Percentiles rank a stretch among this genome's conserved stretches.
Evolutionary conservation across 2,797 vertebrate genomes (phyloP).

Genomic region (Acipenser ruthenus): DNA sequence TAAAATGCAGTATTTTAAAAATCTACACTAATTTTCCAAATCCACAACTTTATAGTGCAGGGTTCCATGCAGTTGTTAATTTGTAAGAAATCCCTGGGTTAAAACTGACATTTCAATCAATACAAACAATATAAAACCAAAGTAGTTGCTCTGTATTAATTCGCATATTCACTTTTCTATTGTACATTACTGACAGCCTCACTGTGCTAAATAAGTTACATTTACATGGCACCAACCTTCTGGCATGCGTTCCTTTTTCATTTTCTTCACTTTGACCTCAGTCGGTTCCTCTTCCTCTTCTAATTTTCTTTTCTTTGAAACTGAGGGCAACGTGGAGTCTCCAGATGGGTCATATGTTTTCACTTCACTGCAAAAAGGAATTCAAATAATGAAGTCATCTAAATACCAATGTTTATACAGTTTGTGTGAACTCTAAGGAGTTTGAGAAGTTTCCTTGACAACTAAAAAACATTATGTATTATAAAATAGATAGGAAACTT

Average conservation of each 20-base stretch:
- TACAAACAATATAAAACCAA: background rate
- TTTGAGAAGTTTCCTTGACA: too few species aligned
- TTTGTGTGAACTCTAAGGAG: too few species aligned
- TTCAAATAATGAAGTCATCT: background rate
- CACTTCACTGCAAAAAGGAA: slow-evolving; percentile 64
- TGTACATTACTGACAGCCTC: background rate
- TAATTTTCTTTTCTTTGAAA: slow-evolving; percentile 85
- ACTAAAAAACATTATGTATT: too few species aligned
- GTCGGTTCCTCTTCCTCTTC: slow-evolving; percentile 40
- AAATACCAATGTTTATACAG: too few species aligned
- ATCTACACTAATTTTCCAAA: background rate
- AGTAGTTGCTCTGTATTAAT: too few species aligned
- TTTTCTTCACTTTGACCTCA: slow-evolving; percentile 75
- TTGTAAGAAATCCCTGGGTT: too few species aligned
- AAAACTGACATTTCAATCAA: too few species aligned
- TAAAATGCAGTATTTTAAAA: background rate
- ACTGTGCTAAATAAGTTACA: background rate
- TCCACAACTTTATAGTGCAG: background rate
- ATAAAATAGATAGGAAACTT: too few species aligned
- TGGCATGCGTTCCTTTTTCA: slow-evolving; percentile 55
- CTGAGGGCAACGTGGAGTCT: slow-evolving; percentile 80
- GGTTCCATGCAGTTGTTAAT: too few species aligned
- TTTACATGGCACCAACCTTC: slow-evolving; percentile 47
- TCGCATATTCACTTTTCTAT: background rate
- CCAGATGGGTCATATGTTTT: slow-evolving; percentile 86